Conservation (phyloP, 2,888 invertebrate genomes). For the Leucoma salicis region DNA sequence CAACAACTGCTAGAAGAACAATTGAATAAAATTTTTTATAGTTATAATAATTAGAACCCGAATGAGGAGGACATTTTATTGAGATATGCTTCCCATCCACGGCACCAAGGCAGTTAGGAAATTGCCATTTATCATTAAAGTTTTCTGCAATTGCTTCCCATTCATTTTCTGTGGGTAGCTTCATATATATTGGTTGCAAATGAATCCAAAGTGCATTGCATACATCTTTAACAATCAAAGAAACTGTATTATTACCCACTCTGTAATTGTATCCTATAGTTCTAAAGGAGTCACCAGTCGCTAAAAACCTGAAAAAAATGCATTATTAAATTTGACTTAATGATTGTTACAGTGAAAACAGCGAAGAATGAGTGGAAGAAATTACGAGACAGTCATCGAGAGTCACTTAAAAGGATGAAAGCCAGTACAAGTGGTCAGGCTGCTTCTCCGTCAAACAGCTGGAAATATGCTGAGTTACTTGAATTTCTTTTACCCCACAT, state of each 20-base stretch:
- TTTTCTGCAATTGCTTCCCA: slow-evolving; percentile 25
- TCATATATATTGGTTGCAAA: slow-evolving; percentile 26
- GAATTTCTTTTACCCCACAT: slow-evolving; percentile 24
- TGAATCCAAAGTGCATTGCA: slow-evolving; percentile 22
- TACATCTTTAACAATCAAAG: slow-evolving; percentile 16
- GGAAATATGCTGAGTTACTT: slow-evolving; percentile 24
- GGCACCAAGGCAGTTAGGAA: slow-evolving; percentile 21
- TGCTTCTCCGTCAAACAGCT: slow-evolving; percentile 20
- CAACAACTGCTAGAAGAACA: slow-evolving; percentile 28
- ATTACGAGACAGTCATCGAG: slow-evolving; percentile 23
- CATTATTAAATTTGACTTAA: slow-evolving; percentile 8
- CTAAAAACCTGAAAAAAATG: slow-evolving; percentile 20
- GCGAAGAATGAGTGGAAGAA: slow-evolving; percentile 24
- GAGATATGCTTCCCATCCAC: slow-evolving; percentile 36
- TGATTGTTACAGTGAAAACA: slow-evolving; percentile 20
- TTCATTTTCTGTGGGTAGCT: slow-evolving; percentile 10
- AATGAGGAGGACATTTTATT: slow-evolving; percentile 26
- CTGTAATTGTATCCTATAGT: slow-evolving; percentile 21
- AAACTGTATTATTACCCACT: slow-evolving; percentile 20
- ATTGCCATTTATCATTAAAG: slow-evolving; percentile 30
- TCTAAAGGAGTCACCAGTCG: slow-evolving; percentile 23
- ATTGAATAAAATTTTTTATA: slow-evolving; percentile 30
- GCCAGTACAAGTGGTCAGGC: slow-evolving; percentile 18
- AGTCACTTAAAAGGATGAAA: slow-evolving; percentile 26
- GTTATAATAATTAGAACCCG: slow-evolving; percentile 33